phyloP scores from a whole-genome alignment of 2,888 invertebrate genomes.

The Apotomis turbidana region DNA sequence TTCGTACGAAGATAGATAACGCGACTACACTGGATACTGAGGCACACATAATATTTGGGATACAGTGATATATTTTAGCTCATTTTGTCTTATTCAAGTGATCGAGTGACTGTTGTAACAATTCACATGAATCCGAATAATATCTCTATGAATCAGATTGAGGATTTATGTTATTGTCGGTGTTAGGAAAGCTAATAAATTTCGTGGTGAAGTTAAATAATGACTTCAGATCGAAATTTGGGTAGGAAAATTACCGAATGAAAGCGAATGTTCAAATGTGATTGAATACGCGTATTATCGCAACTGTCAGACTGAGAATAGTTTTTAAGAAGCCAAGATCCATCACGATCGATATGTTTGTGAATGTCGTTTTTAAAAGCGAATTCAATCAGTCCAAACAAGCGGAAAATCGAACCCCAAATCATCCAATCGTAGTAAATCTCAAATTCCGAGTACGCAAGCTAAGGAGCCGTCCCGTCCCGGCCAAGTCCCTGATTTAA shows the following conservation, averaged over 20 bases:
- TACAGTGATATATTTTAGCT: slow-evolving; percentile 37
- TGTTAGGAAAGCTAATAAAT: not conserved
- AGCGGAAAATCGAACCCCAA: slow-evolving; percentile 82
- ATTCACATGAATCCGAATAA: slow-evolving; percentile 28
- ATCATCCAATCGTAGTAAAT: slow-evolving; percentile 81
- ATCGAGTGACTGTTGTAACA: slow-evolving; percentile 15
- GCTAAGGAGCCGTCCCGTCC: slow-evolving; percentile 79
- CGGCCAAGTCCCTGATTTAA: slow-evolving; percentile 81
- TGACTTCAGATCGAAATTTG: not conserved
- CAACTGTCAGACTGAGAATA: not conserved
- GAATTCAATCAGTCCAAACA: slow-evolving; percentile 80
- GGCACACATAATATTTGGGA: slow-evolving; percentile 51
- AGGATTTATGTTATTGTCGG: slow-evolving; percentile 9
- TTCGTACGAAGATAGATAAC: slow-evolving; percentile 64
- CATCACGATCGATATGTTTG: slow-evolving; percentile 55
- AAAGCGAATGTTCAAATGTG: not conserved
- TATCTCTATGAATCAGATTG: slow-evolving; percentile 3
- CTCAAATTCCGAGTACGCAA: slow-evolving; percentile 77
- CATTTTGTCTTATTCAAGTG: slow-evolving; percentile 30
- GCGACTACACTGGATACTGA: slow-evolving; percentile 50
- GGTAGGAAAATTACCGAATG: not conserved
- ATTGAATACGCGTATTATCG: no score
- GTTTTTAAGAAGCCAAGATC: slow-evolving; percentile 36
- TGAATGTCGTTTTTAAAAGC: slow-evolving; percentile 70
- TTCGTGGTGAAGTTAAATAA: not conserved